Evolutionary conservation across 2,888 invertebrate species (phyloP), one percentile per base, ranked within the genome.

Genomic region (Eilema caniola): DNA sequence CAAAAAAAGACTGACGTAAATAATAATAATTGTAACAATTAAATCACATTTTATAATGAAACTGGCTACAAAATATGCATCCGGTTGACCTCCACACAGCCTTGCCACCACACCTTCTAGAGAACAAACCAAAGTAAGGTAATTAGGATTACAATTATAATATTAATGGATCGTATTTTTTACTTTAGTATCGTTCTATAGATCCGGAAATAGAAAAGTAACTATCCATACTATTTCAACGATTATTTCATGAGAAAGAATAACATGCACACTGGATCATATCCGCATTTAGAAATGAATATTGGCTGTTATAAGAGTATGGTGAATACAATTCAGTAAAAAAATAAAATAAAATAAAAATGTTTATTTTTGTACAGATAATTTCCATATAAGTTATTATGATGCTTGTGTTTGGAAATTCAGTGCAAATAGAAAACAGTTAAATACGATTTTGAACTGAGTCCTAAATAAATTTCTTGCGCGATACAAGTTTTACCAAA

Each of bases 71-170:
- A 76, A 75, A n/a, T n/a, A n/a, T 71, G 72, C 87, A 90, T 92
- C 93, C 92, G 92, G 92, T 85, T 89, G 90, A 89, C 93, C 93
- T 93, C 88, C 88, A 85, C 20, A 47, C 83, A 88, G 84, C 93
- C 94, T 93, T 93, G 92, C 76, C 78, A 75, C 80, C 67, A 82
- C 83, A 91, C 93, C 93, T 93, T 93, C 93, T 91, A 92, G 25
- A 71, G 65, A 70, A 69, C 62, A 56, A 56, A 72, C 28, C 57
- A 25, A 41, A 74, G 41, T 67, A 65, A 72, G 80, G 20, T 72
- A 72, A 75, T 75, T 76, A 77, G 37, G 68, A 73, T 53, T 61
- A 31, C 59, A 25, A 37, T 68, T 41, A 66, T 33, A 33, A 57
- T 66, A 66, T 37, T 33, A 33, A 61, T 61, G 61, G 28, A 61